Evolutionary conservation across 2,797 vertebrate genomes (phyloP).

Genomic region (Notolabrus celidotus): DNA sequence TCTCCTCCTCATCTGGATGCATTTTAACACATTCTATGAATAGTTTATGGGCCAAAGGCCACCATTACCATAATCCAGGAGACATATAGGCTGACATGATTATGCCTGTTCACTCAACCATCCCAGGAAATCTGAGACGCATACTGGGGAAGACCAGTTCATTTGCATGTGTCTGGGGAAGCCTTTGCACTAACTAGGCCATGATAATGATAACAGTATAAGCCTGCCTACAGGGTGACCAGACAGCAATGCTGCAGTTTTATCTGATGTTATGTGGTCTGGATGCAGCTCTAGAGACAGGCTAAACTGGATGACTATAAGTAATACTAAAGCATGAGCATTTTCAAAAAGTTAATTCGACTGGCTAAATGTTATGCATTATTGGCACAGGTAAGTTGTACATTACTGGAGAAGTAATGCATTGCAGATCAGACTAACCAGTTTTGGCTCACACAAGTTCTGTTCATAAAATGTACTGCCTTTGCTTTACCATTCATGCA

Average conservation of each 20-base stretch:
- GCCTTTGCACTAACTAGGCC: slow-evolving; percentile 63
- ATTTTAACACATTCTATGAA: slow-evolving; percentile 63
- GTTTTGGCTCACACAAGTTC: too few species aligned
- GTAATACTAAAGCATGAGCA: too few species aligned
- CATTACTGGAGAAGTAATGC: too few species aligned
- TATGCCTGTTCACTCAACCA: slow-evolving; percentile 62
- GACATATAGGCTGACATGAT: slow-evolving; percentile 44
- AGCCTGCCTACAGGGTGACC: slow-evolving; percentile 25
- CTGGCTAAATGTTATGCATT: too few species aligned
- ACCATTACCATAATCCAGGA: slow-evolving; percentile 58
- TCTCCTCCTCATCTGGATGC: slow-evolving; percentile 37
- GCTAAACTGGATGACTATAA: neutral
- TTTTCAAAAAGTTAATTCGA: too few species aligned
- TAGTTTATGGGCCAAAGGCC: slow-evolving; percentile 54
- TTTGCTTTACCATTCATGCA: too few species aligned
- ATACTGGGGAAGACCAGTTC: slow-evolving; percentile 37
- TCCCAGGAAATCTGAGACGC: slow-evolving; percentile 24
- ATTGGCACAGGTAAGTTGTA: too few species aligned
- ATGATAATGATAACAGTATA: slow-evolving; percentile 44
- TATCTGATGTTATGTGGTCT: neutral
- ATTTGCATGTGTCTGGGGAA: slow-evolving; percentile 55
- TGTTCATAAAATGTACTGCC: too few species aligned
- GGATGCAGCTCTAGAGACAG: neutral
- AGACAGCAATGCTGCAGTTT: slow-evolving; percentile 17
- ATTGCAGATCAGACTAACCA: too few species aligned